Base-by-base conservation (phyloP, 2,113 vertebrate genomes). In the Ceyx cyanopectus region DNA sequence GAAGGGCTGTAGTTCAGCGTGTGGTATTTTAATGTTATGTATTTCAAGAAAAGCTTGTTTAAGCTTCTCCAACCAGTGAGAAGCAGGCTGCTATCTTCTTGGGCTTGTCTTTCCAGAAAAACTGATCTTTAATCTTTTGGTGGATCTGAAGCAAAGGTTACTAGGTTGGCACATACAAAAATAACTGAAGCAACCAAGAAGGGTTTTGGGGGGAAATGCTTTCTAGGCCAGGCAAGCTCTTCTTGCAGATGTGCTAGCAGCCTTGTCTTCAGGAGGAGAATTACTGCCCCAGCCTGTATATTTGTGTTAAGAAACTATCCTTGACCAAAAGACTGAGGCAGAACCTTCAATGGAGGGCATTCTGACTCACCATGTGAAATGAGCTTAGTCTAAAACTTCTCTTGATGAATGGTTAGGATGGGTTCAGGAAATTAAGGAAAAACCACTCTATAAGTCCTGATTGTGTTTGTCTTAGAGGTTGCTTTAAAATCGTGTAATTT, bases 41-140 rank as follows among this genome's bases (percentile, higher is more conserved):
- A 4, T 70, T 84, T 94, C 86, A 70, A 41, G 84, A 84, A 89
- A 84, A 91, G 27, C 78, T 85, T 62, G 32, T 58, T 77, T 46
- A 82, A 66, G 22, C 61, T 84, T 81, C 37, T 22, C 13, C 54
- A 23, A 51, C 65, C 22, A 22, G 32, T 61, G 45, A 56, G n/a
- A 87, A 68, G 10, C 4, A 4, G 27, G 63, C 24, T 51, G 29
- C 75, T 88, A 48, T 23, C 77, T 70, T 61, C 60, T 57, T 26
- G 34, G 58, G 15, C 26, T 88, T 7, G 32, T 48, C 40, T 60
- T 84, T 34, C 23, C 54, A 45, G 57, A 48, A 90, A 60, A 62
- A 54, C 3, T 5, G 13, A 60, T 8, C 12, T 81, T 90, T 89
- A 56, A 65, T 84, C 66, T 81, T 61, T 20, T 20, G n/a, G 26